A percentile compares a stretch with the other conserved stretches of the same genome.
Evolutionary conservation across 2,797 vertebrate species (phyloP).

Genomic region (Gephyroberyx darwinii): DNA sequence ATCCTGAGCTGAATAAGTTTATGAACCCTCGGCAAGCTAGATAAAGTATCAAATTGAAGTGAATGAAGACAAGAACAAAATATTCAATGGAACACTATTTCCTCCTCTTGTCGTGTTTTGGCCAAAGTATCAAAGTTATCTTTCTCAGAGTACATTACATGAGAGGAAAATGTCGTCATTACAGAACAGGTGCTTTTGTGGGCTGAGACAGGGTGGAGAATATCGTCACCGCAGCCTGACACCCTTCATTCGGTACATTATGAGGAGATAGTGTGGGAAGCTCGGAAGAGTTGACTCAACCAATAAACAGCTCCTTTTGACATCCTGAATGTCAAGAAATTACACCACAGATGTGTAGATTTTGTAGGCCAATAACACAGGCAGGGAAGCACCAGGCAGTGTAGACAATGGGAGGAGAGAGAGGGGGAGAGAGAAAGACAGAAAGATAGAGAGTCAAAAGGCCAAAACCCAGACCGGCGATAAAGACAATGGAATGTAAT

Average conservation of each 20-base stretch:
- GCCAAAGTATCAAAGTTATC: constrained; percentile 44
- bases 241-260: constrained; percentile 58
- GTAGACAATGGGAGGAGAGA: neutral
- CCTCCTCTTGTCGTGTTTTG: constrained; percentile 31
- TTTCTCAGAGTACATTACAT: constrained; percentile 49
- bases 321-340: constrained; percentile 53
- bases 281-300: constrained; percentile 51
- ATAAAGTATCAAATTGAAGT: constrained; percentile 46
- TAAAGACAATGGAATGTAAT: neutral
- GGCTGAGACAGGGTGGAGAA: constrained; percentile 53
- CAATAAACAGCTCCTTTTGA: constrained; percentile 63
- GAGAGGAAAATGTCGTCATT: constrained; percentile 58
- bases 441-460: constrained; percentile 13
- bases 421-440: constrained; percentile 41
- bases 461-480: neutral
- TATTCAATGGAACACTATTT: constrained; percentile 44
- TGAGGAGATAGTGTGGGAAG: constrained; percentile 67
- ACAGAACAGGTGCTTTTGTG: constrained; percentile 63
- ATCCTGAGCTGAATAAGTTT: constrained; percentile 29
- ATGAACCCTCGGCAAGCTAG: constrained; percentile 51
- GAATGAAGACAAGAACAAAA: constrained; percentile 52
- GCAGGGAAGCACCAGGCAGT: constrained; percentile 8
- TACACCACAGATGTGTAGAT: constrained; percentile 63
- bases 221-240: constrained; percentile 48
- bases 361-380: constrained; percentile 55